Evolutionary conservation across 1,140 invertebrate genomes (phyloP).

Genomic region (Saccostrea cuccullata): DNA sequence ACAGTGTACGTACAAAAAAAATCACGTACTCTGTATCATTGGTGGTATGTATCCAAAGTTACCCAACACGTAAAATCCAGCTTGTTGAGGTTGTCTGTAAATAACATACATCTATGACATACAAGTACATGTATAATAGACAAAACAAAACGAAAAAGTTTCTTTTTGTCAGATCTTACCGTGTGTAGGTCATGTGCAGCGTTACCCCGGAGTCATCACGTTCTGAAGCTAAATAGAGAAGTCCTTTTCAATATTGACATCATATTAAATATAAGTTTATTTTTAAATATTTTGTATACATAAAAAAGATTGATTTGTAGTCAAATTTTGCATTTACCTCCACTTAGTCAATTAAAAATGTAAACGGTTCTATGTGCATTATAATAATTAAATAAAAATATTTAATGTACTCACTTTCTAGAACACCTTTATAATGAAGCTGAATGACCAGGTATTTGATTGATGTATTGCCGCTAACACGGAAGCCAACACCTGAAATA

Average conservation of each 20-base stretch:
- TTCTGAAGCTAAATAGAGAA: constrained; percentile 57
- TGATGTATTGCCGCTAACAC: constrained; percentile 80
- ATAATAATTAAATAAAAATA: too few relatives aligned
- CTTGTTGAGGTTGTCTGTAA: constrained; percentile 58
- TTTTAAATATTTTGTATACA: too few relatives aligned
- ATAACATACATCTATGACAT: constrained; percentile 18
- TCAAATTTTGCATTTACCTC: too few relatives aligned
- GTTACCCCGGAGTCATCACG: constrained; percentile 67
- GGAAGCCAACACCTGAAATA: constrained; percentile 81
- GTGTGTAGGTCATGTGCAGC: constrained; percentile 62
- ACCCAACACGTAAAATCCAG: constrained; percentile 58
- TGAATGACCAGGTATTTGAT: constrained; percentile 87
- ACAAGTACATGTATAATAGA: neutral
- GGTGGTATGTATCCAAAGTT: constrained; percentile 59
- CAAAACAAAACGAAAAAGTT: neutral
- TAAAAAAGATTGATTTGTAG: too few relatives aligned
- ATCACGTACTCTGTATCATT: constrained; percentile 46
- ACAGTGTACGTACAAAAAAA: neutral
- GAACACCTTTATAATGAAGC: constrained; percentile 86
- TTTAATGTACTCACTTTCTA: constrained; percentile 64
- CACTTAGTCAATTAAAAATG: too few relatives aligned
- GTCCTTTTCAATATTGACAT: neutral
- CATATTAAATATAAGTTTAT: too few relatives aligned
- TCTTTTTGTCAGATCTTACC: constrained; percentile 56
- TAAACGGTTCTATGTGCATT: too few relatives aligned